Conservation (phyloP, 2,113 vertebrate species). For the Physeter macrocephalus region DNA sequence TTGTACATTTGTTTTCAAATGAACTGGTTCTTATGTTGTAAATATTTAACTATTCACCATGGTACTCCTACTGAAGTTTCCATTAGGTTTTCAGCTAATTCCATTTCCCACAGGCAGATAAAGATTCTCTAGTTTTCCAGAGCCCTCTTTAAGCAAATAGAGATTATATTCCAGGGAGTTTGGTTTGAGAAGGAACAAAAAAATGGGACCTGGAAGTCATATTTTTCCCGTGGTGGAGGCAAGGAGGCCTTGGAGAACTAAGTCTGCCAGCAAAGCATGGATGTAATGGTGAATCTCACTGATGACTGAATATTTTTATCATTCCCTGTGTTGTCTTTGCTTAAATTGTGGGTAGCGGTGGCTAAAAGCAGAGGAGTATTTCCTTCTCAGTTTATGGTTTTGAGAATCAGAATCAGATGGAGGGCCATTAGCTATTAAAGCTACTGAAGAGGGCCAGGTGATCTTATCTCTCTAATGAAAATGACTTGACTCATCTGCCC, state of each 20-base stretch:
- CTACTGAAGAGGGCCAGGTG: constrained; percentile 64
- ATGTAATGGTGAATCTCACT: not conserved
- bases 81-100: constrained; percentile 28
- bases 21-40: constrained; percentile 45
- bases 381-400: constrained; percentile 7
- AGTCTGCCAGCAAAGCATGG: not conserved
- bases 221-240: not conserved
- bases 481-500: not conserved
- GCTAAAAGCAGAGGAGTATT: constrained; percentile 56
- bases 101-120: not conserved
- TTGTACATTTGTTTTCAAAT: constrained; percentile 45
- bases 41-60: constrained; percentile 57
- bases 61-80: constrained; percentile 33
- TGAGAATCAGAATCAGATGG: not conserved
- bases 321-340: constrained; percentile 31
- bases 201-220: not conserved
- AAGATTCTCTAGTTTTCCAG: constrained; percentile 15
- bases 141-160: constrained; percentile 14
- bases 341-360: constrained; percentile 35
- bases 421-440: constrained; percentile 33
- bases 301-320: not conserved
- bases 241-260: not conserved
- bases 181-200: not conserved
- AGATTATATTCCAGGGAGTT: not conserved
- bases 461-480: constrained; percentile 80